Base-by-base conservation (phyloP, 2,888 invertebrate genomes). In the Loripinus fragilis region DNA sequence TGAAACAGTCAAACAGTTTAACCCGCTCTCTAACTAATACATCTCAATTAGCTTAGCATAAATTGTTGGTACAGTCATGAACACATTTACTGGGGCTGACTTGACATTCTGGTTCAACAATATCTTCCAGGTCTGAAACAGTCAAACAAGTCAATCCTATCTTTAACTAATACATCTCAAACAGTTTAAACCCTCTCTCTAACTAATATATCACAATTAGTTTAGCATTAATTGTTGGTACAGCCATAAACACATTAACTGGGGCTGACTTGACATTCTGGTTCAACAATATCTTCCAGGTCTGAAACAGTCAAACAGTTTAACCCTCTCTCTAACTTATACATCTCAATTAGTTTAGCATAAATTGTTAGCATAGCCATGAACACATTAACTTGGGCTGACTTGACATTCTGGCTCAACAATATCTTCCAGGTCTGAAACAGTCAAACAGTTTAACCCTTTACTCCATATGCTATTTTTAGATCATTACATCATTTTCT, bases 351-450 rank as follows among this genome's bases (percentile, higher is more conserved):
- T 15, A 98, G 94, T 79, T 96, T 96, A 68, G 96, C 95, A 93
- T 97, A 98, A 91, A 97, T 96, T 0, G 97, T 97, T 0, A 98
- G 98, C 48, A 98, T 97, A n/a, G 96, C 98, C 96, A 97, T 97
- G 91, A 97, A 96, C 71, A 97, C 95, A 50, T 96, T 96, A 30
- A 97, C 95, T 60, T 96, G 94, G 41, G 95, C 95, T 25, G 95
- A 81, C 2, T 67, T 52, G n/a, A n/a, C n/a, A n/a, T n/a, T n/a
- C 10, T 86, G 81, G 17, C 86, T 87, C 35, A 92, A 74, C 65
- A 93, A 81, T 35, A 81, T 67, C n/a, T 88, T 75, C 94, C 94
- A 94, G 3, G 91, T 90, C 93, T 94, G 60, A 17, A 38, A 15
- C n/a, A n/a, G n/a, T n/a, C n/a, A n/a, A n/a, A n/a, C n/a, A n/a